Evolutionary conservation across 2,113 vertebrate genomes (phyloP).

Genomic region (Merops nubicus): DNA sequence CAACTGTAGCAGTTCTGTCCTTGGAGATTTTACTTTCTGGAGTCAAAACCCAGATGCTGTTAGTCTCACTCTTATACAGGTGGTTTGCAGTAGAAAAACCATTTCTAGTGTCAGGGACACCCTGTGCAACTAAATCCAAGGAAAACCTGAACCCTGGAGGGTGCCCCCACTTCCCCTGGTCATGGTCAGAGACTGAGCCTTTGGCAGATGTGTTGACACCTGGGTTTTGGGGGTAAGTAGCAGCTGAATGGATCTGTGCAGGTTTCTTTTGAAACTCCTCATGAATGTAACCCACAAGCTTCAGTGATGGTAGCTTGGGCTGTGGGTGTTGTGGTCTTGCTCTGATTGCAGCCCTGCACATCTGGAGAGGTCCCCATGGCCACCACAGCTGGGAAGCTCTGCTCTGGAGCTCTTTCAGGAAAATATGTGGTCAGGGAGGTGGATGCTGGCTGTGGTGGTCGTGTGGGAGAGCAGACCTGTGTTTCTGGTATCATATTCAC

Average conservation of each 20-base stretch:
- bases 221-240: background rate
- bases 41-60: background rate
- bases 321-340: background rate
- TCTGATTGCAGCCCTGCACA: background rate
- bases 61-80: fast-evolving
- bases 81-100: background rate
- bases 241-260: background rate
- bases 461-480: background rate
- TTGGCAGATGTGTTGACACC: background rate
- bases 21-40: too few species aligned
- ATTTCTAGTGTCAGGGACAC: background rate
- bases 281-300: fast-evolving
- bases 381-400: background rate
- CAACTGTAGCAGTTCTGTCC: too few species aligned
- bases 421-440: fast-evolving
- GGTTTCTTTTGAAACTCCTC: background rate
- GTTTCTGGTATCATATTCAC: fast-evolving
- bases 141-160: background rate
- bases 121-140: background rate
- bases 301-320: background rate
- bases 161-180: background rate
- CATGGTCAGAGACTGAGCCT: background rate
- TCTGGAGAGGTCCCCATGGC: background rate
- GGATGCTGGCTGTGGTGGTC: background rate
- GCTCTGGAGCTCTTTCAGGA: background rate